Evolutionary conservation across 64 coral and sea anemone genomes (phyloP).

Genomic region (Dendrophyllia cribrosa): DNA sequence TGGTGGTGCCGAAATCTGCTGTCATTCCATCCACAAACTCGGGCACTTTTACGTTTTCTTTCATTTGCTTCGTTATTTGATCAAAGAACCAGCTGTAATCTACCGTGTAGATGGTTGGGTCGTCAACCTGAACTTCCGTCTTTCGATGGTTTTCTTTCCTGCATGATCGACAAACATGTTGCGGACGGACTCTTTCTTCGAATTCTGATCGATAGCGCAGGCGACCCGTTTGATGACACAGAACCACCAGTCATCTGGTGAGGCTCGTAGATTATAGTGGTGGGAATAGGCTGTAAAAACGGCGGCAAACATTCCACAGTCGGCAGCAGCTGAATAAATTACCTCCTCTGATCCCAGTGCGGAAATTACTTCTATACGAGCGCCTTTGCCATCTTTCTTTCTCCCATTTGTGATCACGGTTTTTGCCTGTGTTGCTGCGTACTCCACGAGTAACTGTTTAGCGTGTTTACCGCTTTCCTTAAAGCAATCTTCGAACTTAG

Average conservation of each 20-base stretch:
- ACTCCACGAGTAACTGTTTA: neutral
- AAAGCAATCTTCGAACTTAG: neutral
- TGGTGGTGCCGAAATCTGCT: constrained; percentile 71
- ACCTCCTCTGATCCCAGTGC: constrained; percentile 65
- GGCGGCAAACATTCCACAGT: constrained; percentile 75
- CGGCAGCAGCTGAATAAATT: constrained; percentile 21
- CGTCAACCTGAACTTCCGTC: constrained; percentile 52
- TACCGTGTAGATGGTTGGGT: constrained; percentile 17
- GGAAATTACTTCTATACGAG: neutral
- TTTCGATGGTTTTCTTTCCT: constrained; percentile 73
- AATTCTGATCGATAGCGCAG: constrained; percentile 63
- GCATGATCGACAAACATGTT: constrained; percentile 83
- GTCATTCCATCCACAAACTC: constrained; percentile 83
- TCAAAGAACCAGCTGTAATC: constrained; percentile 81
- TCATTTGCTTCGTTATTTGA: constrained; percentile 54
- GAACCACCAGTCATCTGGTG: constrained; percentile 93
- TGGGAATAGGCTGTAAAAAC: constrained; percentile 73
- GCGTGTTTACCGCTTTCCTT: neutral
- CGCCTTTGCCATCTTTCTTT: too few relatives aligned
- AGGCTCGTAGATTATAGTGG: constrained; percentile 81
- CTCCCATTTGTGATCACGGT: neutral
- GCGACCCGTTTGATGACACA: constrained; percentile 69
- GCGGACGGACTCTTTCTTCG: constrained; percentile 45
- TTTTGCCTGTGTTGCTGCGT: neutral
- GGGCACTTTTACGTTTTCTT: constrained; percentile 77